phyloP scores from a whole-genome alignment of 1,140 invertebrate species.

The Megathymus violae region DNA sequence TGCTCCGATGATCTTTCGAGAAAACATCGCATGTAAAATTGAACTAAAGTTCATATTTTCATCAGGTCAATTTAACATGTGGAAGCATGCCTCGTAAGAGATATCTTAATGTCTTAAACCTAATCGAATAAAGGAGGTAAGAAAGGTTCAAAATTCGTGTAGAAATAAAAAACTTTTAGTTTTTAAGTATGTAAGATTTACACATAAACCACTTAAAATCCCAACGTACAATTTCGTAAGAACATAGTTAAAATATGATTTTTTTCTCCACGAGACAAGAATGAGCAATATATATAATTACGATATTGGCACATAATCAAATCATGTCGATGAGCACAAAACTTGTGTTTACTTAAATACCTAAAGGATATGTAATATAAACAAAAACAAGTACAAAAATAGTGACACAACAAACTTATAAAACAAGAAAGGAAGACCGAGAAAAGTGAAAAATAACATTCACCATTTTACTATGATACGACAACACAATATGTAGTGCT shows the following conservation, averaged over 20 bases:
- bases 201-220: conserved; percentile 40
- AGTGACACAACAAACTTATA: background rate
- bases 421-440: too few relatives aligned
- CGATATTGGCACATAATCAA: conserved; percentile 16
- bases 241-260: conserved; percentile 15
- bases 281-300: conserved; percentile 29
- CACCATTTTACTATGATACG: too few relatives aligned
- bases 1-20: background rate
- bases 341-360: background rate
- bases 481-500: too few relatives aligned
- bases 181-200: conserved; percentile 44
- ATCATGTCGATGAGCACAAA: conserved; percentile 13
- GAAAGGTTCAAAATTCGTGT: background rate
- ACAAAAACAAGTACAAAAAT: conserved; percentile 9
- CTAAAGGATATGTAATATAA: conserved; percentile 5
- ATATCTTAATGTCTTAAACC: background rate
- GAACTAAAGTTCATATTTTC: background rate
- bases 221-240: conserved; percentile 36
- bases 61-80: conserved; percentile 20
- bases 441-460: too few relatives aligned
- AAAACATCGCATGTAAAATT: conserved; percentile 20
- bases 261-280: conserved; percentile 20
- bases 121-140: background rate
- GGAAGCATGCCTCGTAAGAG: conserved; percentile 6
- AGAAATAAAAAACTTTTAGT: conserved; percentile 40